Conservation (phyloP, 2,113 vertebrate species). For the Microcebus griseorufus region DNA sequence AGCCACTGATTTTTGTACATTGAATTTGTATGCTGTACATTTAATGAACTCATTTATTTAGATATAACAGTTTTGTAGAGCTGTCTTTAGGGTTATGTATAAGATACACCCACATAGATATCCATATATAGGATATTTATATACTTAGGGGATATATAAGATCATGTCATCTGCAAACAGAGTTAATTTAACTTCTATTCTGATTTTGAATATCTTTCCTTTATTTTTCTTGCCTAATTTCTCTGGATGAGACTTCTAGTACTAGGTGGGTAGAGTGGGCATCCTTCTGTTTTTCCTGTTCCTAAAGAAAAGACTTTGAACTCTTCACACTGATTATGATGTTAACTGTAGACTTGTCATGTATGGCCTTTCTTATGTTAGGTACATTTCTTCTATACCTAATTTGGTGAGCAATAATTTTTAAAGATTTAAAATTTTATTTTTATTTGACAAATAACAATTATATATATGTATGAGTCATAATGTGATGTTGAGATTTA, state of each 20-base stretch:
- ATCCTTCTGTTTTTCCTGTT: background rate
- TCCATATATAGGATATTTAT: background rate
- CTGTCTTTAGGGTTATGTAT: background rate
- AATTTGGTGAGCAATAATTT: background rate
- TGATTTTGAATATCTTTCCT: background rate
- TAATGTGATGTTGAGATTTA: background rate
- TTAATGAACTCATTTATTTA: background rate
- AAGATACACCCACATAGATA: background rate
- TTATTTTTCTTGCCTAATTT: background rate
- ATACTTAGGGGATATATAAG: background rate
- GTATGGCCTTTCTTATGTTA: background rate
- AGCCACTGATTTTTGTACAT: background rate
- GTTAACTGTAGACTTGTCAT: too few relatives aligned
- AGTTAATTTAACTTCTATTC: background rate
- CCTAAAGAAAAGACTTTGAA: too few relatives aligned
- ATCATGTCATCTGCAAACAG: background rate
- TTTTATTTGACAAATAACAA: background rate
- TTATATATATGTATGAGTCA: background rate
- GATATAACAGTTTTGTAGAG: background rate
- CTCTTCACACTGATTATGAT: too few relatives aligned
- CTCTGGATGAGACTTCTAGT: background rate
- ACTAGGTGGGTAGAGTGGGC: background rate
- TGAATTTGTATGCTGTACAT: background rate
- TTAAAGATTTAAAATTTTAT: background rate
- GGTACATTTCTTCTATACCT: background rate